These are phyloP conservation scores for Papilio dardanus DNA, from an alignment of 1,140 invertebrate species.

Conservation along the genomic window DNA sequence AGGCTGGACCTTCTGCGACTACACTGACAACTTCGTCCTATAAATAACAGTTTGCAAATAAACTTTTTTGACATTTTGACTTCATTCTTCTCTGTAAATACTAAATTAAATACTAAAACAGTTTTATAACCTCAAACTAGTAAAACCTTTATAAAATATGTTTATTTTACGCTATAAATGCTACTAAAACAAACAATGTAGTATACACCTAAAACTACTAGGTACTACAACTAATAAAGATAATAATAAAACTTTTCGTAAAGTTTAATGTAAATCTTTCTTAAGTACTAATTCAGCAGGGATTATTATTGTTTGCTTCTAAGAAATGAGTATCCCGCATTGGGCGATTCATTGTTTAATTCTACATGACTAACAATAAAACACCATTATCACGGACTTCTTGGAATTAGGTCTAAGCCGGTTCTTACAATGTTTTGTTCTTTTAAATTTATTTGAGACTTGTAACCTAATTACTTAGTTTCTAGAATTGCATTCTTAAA, in stretches of 20 bases:
- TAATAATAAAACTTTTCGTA: neutral
- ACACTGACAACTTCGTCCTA: too few species aligned
- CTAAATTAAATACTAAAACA: too few species aligned
- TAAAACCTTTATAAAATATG: too few species aligned
- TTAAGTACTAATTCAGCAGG: neutral
- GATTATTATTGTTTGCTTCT: neutral
- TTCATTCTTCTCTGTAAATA: too few species aligned
- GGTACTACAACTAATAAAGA: too few species aligned
- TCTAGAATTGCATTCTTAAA: neutral
- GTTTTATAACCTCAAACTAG: too few species aligned
- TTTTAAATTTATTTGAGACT: neutral
- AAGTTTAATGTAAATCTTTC: neutral
- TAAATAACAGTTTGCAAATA: too few species aligned
- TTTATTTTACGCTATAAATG: neutral
- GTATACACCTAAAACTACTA: neutral
- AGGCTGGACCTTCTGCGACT: too few species aligned
- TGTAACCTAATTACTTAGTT: neutral
- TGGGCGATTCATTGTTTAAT: neutral
- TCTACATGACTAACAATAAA: constrained; percentile 7
- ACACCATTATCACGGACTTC: neutral
- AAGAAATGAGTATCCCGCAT: neutral
- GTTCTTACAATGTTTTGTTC: neutral
- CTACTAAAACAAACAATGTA: neutral
- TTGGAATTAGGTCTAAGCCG: constrained; percentile 14
- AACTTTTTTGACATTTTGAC: too few species aligned